Evolutionary conservation across 92 coral and sea anemone genomes (phyloP), one percentile per base, ranked within the genome.

Genomic region (Porites evermanni): DNA sequence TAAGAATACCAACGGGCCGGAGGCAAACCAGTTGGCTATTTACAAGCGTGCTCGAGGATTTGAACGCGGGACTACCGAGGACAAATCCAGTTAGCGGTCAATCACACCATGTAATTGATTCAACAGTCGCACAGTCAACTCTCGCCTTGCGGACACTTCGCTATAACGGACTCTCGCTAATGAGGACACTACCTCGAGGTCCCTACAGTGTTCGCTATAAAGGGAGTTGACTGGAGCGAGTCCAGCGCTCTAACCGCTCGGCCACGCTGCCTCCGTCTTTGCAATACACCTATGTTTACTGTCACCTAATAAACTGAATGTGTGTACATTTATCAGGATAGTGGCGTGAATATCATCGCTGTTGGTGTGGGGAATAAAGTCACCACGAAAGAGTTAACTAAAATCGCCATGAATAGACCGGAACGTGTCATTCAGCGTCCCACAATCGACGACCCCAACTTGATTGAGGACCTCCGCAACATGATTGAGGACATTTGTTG

Each of bases 361-460:
- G 81, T 89, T 89, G 92, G 89, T 13, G 23, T 89, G 56, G 89
- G 83, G 19, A 9, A 70, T n/a, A 10, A 29, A 14, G 85, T 82
- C 19, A 66, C 32, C 81, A 59, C 20, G 24, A 51, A 20, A 13
- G 92, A 72, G 72, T 60, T 89, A 20, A 75, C 10, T 1, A 80
- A 72, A 72, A 84, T 89, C 56, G 89, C 89, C 44, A 66, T 78
- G 56, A 89, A 89, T 60, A 79, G 75, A 54, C 47, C 64, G 4
- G 68, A 78, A 44, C 59, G 60, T 20, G 80, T 86, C 53, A 44
- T 86, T 23, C 71, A 52, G 14, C 61, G 59, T 8, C 47, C 60
- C 12, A 44, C 20, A 12, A 51, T 79, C 53, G 74, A 72, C n/a
- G 44, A 79, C 2, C 70, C 72, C 6, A 38, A 4, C 11, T 0